Base-by-base conservation (phyloP, 1,140 invertebrate genomes). In the Monomorium pharaonis region DNA sequence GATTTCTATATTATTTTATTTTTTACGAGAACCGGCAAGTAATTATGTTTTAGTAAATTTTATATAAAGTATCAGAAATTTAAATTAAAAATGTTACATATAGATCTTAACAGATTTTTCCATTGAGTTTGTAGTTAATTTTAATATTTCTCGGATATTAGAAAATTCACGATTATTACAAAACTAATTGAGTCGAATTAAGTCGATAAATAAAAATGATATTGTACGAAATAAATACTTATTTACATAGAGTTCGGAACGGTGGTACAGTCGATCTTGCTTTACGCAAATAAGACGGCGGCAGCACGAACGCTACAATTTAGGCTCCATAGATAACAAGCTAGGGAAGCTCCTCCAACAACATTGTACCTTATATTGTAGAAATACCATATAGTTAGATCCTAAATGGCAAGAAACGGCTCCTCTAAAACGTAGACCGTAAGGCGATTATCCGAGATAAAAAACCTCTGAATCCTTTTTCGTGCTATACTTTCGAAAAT, bases 221-320 rank as follows among this genome's bases (percentile, higher is more conserved):
- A 60, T 74, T 47, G 49, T 7, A 42, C 16, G 47, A 72, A 81
- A 81, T 70, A 56, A 83, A 72, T 16, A 58, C 33, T 47, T 83
- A 44, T 47, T 83, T 14, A 30, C 24, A n/a, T 83, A 16, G 37
- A 72, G n/a, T 72, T 81, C 24, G 65, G 63, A 86, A 89, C 84
- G 51, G 33, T 49, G 74, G 74, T 47, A 80, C 86, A 84, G 62
- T 81, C 88, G 87, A 88, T 88, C 42, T 58, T 77, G 69, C 51
- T 58, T 77, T 83, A 44, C 58, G 62, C 77, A 56, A 65, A 83
- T 84, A 56, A 88, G 85, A 89, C 76, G 58, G 87, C 87, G 87
- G 88, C 84, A 81, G 88, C 88, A 86, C 83, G 84, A 89, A 86
- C 72, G 84, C 88, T 89, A 86, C 87, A 89, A 89, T 86, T 89